A percentile compares a stretch with the other conserved stretches of the same genome.
Evolutionary conservation across 1,140 invertebrate species (phyloP).

Genomic region (Drosophila guanche): DNA sequence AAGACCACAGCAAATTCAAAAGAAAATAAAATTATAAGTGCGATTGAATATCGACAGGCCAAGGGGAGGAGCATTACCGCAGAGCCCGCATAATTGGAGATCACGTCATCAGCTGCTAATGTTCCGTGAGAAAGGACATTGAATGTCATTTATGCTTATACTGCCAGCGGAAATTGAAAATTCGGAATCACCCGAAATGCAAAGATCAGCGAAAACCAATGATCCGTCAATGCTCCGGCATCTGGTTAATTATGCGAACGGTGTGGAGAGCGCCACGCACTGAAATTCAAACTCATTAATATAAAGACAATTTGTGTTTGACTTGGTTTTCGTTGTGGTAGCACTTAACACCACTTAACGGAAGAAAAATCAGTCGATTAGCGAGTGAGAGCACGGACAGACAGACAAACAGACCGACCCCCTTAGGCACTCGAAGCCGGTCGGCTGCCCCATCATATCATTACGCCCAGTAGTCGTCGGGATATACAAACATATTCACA

Average conservation of each 20-base stretch:
- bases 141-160: conserved; percentile 56
- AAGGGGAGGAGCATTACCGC: conserved; percentile 25
- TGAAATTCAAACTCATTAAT: conserved; percentile 37
- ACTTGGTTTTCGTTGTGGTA: conserved; percentile 31
- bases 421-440: conserved; percentile 31
- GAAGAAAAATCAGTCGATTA: conserved; percentile 61
- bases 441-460: conserved; percentile 4
- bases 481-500: conserved; percentile 9
- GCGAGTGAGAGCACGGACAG: conserved; percentile 20
- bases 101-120: conserved; percentile 63
- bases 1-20: conserved; percentile 25
- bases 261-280: conserved; percentile 1
- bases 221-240: conserved; percentile 2
- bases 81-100: conserved; percentile 49
- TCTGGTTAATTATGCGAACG: conserved; percentile 50
- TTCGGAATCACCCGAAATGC: conserved; percentile 32
- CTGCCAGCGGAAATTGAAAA: conserved; percentile 57
- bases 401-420: conserved; percentile 1
- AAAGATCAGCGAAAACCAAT: conserved; percentile 12
- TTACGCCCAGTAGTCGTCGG: conserved; percentile 41
- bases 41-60: conserved; percentile 41
- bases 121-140: conserved; percentile 13
- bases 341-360: conserved; percentile 70
- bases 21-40: conserved; percentile 2
- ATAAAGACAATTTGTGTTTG: conserved; percentile 31